Evolutionary conservation across 2,113 vertebrate genomes (phyloP).

Genomic region (Nannobrachium achirus): DNA sequence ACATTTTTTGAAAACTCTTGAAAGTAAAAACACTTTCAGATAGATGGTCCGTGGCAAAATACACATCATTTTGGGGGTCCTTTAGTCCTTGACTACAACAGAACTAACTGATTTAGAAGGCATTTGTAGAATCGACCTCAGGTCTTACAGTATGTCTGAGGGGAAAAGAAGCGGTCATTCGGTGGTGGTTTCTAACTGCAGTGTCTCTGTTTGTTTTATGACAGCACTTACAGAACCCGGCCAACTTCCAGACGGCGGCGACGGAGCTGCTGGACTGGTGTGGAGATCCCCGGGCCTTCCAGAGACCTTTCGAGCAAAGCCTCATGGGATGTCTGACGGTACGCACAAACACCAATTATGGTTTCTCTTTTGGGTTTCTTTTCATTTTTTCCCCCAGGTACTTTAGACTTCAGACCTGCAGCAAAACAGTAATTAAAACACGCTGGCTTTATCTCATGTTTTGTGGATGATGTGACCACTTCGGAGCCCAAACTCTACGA

Average conservation of each 20-base stretch:
- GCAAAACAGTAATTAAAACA: constrained; percentile 64
- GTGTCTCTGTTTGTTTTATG: too few relatives aligned
- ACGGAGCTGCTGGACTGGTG: constrained; percentile 99
- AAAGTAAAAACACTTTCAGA: too few relatives aligned
- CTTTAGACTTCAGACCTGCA: constrained; percentile 52
- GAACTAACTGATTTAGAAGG: constrained; percentile 51
- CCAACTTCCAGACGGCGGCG: constrained; percentile 98
- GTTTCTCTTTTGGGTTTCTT: constrained; percentile 30
- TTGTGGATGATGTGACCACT: constrained; percentile 24
- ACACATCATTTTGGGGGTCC: too few relatives aligned
- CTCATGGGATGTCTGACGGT: constrained; percentile 99
- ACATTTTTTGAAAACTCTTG: too few relatives aligned
- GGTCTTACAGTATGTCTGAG: constrained; percentile 49
- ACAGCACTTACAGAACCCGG: constrained; percentile 99
- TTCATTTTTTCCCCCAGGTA: constrained; percentile 57
- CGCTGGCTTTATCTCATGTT: background rate
- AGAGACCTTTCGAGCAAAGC: constrained; percentile 98
- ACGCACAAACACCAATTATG: constrained; percentile 72
- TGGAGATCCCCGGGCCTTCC: constrained; percentile 97
- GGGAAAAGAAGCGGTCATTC: constrained; percentile 30
- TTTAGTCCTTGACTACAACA: too few relatives aligned
- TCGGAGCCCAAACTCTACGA: background rate
- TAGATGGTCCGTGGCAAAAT: too few relatives aligned
- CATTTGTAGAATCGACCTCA: too few relatives aligned
- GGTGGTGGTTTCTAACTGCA: constrained; percentile 53